Evolutionary conservation across 2,113 vertebrate species (phyloP).

Genomic region (Propithecus coquereli): DNA sequence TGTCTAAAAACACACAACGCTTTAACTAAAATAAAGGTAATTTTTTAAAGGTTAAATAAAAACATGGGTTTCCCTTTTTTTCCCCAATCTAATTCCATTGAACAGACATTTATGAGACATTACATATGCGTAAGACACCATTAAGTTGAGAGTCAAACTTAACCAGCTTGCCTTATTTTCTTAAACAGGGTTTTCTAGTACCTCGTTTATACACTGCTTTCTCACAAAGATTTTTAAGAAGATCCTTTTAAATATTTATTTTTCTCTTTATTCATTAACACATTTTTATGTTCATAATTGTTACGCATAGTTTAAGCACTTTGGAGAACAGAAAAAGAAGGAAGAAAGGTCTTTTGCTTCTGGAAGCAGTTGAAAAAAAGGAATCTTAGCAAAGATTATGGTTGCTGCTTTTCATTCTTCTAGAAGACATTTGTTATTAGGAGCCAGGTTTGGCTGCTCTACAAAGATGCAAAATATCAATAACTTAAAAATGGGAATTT

Average conservation of each 20-base stretch:
- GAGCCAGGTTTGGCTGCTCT: neutral
- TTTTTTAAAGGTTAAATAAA: slow-evolving; percentile 25
- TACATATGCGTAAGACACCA: neutral
- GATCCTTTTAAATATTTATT: slow-evolving; percentile 15
- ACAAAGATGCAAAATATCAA: neutral
- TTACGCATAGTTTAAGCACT: neutral
- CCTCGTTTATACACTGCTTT: neutral
- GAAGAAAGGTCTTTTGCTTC: neutral
- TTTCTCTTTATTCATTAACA: neutral
- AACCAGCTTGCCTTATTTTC: neutral
- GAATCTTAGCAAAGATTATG: neutral
- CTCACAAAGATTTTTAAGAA: slow-evolving; percentile 11
- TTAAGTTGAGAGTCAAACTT: neutral
- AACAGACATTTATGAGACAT: neutral
- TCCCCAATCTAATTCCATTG: neutral
- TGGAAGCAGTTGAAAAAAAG: neutral
- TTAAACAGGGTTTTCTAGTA: neutral
- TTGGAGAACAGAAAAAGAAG: neutral
- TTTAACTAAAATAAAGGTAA: neutral
- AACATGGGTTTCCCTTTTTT: neutral
- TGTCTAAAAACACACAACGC: neutral
- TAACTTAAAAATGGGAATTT: neutral
- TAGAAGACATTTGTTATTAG: neutral
- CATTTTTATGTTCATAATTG: neutral
- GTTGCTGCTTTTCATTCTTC: slow-evolving; percentile 26